Evolutionary conservation across 2,888 invertebrate genomes (phyloP).

Genomic region (Caenorhabditis zanzibari): DNA sequence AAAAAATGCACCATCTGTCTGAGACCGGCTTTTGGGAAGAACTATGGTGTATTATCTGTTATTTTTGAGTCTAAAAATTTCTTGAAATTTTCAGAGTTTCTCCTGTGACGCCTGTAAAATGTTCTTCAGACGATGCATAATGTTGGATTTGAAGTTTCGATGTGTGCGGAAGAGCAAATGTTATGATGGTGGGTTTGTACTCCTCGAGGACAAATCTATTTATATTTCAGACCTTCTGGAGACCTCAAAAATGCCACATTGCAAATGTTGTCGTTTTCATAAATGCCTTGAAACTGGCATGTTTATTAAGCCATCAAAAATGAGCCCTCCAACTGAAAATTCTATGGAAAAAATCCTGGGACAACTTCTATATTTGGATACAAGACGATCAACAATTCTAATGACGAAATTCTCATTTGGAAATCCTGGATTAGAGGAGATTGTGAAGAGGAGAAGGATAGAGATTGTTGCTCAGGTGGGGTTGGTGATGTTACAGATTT

Average conservation of each 20-base stretch:
- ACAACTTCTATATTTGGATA: constrained; percentile 14
- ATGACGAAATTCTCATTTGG: constrained; percentile 20
- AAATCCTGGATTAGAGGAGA: constrained; percentile 20
- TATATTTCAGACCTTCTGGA: constrained; percentile 2
- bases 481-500: not conserved
- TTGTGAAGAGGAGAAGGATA: not conserved
- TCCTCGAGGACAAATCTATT: too few relatives aligned
- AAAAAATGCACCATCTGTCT: constrained; percentile 13
- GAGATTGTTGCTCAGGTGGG: constrained; percentile 19
- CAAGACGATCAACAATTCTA: constrained; percentile 10
- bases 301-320: constrained; percentile 20
- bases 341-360: constrained; percentile 2
- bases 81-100: constrained; percentile 13
- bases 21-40: constrained; percentile 13
- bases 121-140: constrained; percentile 11
- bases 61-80: too few relatives aligned
- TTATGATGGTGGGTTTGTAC: constrained; percentile 1
- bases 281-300: constrained; percentile 35
- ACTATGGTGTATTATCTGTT: constrained; percentile 4
- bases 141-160: constrained; percentile 18
- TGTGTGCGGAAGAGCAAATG: not conserved
- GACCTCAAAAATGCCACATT: not conserved
- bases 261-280: constrained; percentile 30
- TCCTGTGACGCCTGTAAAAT: constrained; percentile 35
- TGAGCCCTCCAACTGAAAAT: not conserved